Evolutionary conservation across 2,113 vertebrate species (phyloP).

Genomic region (Poeciliopsis retropinna): DNA sequence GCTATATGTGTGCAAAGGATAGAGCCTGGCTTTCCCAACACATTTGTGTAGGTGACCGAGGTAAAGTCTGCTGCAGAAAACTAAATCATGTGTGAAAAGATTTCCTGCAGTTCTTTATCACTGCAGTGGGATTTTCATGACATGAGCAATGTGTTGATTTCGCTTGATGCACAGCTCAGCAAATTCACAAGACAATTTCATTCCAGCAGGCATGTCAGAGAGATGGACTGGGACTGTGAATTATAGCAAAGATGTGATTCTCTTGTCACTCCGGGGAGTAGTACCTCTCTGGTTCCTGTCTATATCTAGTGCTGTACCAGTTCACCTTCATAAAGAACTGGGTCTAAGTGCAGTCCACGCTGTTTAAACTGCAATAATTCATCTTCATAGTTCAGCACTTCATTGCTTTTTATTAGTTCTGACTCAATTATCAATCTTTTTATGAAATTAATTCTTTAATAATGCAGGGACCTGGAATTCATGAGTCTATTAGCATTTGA

Average conservation of each 20-base stretch:
- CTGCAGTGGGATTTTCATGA: slow-evolving; percentile 32
- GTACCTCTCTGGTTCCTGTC: slow-evolving; percentile 3
- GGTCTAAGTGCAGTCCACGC: neutral
- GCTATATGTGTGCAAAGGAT: neutral
- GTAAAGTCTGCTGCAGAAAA: neutral
- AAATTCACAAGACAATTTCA: slow-evolving; percentile 31
- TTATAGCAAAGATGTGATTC: neutral
- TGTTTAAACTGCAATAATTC: neutral
- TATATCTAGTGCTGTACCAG: neutral
- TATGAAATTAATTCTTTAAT: neutral
- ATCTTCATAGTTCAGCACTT: neutral
- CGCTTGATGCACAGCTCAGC: slow-evolving; percentile 41
- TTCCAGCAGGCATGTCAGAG: neutral
- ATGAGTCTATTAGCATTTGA: too few species aligned
- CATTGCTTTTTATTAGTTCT: neutral
- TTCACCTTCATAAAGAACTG: neutral
- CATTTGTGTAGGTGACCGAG: slow-evolving; percentile 1
- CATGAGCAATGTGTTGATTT: slow-evolving; percentile 39
- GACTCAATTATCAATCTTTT: neutral
- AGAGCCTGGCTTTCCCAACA: slow-evolving; percentile 5
- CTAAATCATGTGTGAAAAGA: slow-evolving; percentile 32
- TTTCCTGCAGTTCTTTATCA: slow-evolving; percentile 29
- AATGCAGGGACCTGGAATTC: neutral
- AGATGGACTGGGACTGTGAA: neutral
- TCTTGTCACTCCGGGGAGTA: neutral